Percentiles rank a stretch among this genome's conserved stretches.
Evolutionary conservation across 2,113 vertebrate species (phyloP).

Genomic region (Castor canadensis): DNA sequence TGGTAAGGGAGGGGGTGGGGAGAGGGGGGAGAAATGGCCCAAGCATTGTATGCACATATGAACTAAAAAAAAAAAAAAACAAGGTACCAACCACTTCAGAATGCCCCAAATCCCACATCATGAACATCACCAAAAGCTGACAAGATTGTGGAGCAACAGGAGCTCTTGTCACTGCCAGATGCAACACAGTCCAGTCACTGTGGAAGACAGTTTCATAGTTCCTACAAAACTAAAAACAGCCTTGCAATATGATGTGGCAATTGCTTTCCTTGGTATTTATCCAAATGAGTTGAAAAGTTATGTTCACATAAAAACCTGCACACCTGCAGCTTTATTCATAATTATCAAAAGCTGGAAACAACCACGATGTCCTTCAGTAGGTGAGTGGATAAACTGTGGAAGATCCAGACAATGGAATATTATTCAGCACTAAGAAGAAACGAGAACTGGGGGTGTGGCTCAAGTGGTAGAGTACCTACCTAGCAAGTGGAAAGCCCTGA

Average conservation of each 20-base stretch:
- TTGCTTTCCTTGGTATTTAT: not conserved
- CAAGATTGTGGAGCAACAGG: not conserved
- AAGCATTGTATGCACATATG: no score
- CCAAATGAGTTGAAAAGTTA: not conserved
- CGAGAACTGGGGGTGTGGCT: no score
- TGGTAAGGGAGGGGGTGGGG: no score
- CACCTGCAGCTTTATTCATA: not conserved
- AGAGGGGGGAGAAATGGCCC: no score
- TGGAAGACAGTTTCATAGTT: not conserved
- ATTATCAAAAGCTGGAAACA: not conserved
- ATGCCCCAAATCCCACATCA: not conserved
- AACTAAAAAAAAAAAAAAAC: no score
- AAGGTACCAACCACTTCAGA: no score
- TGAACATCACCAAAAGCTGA: not conserved
- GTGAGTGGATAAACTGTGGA: not conserved
- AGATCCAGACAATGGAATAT: not conserved
- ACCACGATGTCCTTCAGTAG: not conserved
- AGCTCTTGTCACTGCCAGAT: not conserved
- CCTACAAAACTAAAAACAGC: not conserved
- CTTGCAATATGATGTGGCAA: not conserved
- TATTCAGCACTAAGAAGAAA: not conserved
- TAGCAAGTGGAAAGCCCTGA: no score
- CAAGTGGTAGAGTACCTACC: no score
- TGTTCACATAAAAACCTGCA: constrained; percentile 6
- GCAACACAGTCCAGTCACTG: not conserved